Base-by-base conservation (phyloP, 2,113 vertebrate species). In the Symphodus melops region DNA sequence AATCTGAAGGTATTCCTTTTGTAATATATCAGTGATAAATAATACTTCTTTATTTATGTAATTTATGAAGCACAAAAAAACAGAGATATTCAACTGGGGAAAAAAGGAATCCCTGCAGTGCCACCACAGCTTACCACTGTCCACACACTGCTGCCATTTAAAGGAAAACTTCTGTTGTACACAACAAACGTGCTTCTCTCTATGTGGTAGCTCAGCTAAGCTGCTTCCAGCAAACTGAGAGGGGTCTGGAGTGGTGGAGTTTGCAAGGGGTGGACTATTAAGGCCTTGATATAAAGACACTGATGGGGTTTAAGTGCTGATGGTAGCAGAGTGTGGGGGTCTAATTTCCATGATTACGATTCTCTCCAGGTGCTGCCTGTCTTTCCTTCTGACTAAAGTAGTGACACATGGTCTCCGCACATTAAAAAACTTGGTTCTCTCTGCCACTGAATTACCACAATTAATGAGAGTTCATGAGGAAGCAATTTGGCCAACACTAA, bases 381-480 rank as follows among this genome's bases (percentile, higher is more conserved):
- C 79, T 90, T 85, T 85, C 64, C 84, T 75, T 84, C 86, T 78
- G 77, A 61, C 67, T 86, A 87, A 91, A 92, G 56, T 84, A 81
- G 85, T 87, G 90, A 90, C 91, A 91, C 79, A 88, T 91, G 89
- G 88, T 89, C 79, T 77, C 77, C 21, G 52, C 76, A 79, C 81
- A 72, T 86, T 90, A 74, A 86, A 82, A 77, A 82, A 77, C 80
- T 70, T 42, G 56, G 79, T 77, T 79, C 88, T 62, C 82, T 73
- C 76, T 90, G 90, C 90, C 90, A 91, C 91, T 54, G 85, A 90
- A 91, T 93, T 91, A 92, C 85, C 87, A 89, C 89, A 91, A 93
- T 93, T 92, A 92, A 88, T 88, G 77, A 89, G 80, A 65, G 72
- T 83, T 93, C 90, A 92, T 86, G 88, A 86, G 87, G 90, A 92